phyloP scores from a whole-genome alignment of 1,140 invertebrate genomes.

The Sogatella furcifera region DNA sequence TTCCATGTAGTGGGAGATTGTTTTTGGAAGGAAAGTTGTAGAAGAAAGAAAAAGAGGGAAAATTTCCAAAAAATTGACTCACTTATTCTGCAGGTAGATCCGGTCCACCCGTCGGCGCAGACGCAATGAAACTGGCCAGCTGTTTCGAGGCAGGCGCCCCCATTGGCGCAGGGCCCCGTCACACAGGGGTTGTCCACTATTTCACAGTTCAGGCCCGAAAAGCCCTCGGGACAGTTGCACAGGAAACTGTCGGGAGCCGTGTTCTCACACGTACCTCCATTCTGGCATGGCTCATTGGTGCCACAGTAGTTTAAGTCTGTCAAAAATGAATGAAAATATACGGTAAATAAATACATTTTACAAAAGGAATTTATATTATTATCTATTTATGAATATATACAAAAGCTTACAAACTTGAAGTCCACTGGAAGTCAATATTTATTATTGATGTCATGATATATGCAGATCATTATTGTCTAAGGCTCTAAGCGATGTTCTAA shows the following conservation, averaged over 20 bases:
- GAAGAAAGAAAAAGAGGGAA: too few relatives aligned
- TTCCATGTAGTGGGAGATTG: too few relatives aligned
- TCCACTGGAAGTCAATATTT: too few relatives aligned
- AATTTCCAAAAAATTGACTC: constrained; percentile 28
- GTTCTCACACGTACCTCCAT: constrained; percentile 92
- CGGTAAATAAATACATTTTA: too few relatives aligned
- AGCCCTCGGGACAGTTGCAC: constrained; percentile 84
- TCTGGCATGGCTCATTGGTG: constrained; percentile 89
- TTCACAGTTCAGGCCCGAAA: constrained; percentile 84
- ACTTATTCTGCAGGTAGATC: constrained; percentile 62
- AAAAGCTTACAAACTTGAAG: too few relatives aligned
- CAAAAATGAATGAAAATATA: background rate
- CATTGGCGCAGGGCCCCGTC: constrained; percentile 76
- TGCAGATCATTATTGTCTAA: too few relatives aligned
- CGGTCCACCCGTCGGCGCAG: constrained; percentile 79
- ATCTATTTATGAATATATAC: too few relatives aligned
- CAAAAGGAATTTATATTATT: too few relatives aligned
- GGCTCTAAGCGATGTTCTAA: too few relatives aligned
- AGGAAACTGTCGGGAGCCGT: constrained; percentile 84
- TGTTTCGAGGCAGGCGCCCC: constrained; percentile 57
- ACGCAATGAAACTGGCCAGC: constrained; percentile 53
- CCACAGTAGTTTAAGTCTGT: constrained; percentile 95
- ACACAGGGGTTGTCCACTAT: constrained; percentile 85
- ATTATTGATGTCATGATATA: too few relatives aligned
- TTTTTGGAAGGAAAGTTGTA: too few relatives aligned